Conservation (phyloP, 2,888 invertebrate genomes). For the Biston stratarius region DNA sequence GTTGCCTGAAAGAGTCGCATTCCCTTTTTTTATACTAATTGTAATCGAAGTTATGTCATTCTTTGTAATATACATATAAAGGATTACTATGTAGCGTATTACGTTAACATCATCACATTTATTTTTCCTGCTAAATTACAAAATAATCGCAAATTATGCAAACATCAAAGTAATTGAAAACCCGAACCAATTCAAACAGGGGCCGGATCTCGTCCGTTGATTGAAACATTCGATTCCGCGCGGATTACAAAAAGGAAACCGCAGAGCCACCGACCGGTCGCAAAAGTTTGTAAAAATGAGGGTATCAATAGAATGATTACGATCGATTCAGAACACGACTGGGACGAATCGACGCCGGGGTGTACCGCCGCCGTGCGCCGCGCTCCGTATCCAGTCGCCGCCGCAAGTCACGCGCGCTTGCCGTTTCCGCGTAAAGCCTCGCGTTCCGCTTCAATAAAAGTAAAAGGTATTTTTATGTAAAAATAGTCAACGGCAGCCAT, state of each 20-base stretch:
- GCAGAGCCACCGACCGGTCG: constrained; percentile 3
- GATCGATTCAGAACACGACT: constrained; percentile 22
- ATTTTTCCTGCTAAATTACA: neutral
- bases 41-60: no score
- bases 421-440: no score
- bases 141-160: neutral
- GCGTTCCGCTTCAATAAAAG: no score
- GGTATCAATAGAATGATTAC: constrained; percentile 32
- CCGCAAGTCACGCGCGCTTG: neutral
- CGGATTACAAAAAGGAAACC: constrained; percentile 5
- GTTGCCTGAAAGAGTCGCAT: no score
- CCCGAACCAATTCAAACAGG: neutral
- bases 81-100: no score
- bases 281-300: constrained; percentile 24
- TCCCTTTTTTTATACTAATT: no score
- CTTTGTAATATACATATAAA: no score
- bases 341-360: constrained; percentile 21
- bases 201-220: neutral
- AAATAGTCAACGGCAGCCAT: no score
- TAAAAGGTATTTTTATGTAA: no score
- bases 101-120: neutral
- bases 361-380: no score
- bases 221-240: constrained; percentile 13
- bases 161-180: constrained; percentile 1
- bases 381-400: no score